Conservation (phyloP, 2,797 vertebrate species). For the Oryzias sinensis region DNA sequence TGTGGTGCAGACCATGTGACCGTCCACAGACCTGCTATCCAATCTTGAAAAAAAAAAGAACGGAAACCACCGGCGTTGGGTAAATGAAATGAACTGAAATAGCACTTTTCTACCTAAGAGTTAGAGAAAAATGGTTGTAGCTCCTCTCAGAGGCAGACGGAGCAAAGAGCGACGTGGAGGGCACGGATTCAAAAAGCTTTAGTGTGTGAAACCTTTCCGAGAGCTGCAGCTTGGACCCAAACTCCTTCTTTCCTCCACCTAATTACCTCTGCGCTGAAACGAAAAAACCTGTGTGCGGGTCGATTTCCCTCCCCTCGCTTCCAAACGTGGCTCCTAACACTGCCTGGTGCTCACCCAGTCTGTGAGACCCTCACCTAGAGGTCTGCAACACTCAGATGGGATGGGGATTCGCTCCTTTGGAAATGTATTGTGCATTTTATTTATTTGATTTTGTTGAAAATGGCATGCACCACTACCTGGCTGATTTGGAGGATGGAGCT, state of each 20-base stretch:
- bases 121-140: constrained; percentile 48
- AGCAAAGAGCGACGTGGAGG: constrained; percentile 19
- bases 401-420: constrained; percentile 62
- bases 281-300: constrained; percentile 49
- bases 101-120: constrained; percentile 72
- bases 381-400: constrained; percentile 58
- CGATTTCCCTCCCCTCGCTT: constrained; percentile 27
- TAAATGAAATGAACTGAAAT: constrained; percentile 55
- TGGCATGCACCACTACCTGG: constrained; percentile 75
- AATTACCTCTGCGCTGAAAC: constrained; percentile 58
- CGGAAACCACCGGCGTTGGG: constrained; percentile 34
- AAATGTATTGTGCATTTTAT: constrained; percentile 72
- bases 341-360: constrained; percentile 79
- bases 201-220: constrained; percentile 60
- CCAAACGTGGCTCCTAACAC: constrained; percentile 69
- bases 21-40: constrained; percentile 44
- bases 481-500: constrained; percentile 34
- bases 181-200: constrained; percentile 63
- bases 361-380: constrained; percentile 57
- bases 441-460: constrained; percentile 69
- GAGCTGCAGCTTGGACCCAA: constrained; percentile 74
- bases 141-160: constrained; percentile 47
- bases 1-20: constrained; percentile 32
- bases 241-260: constrained; percentile 53
- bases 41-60: constrained; percentile 43